Base-by-base conservation (phyloP, 1,140 invertebrate species). In the Ostrea denselamellosa region DNA sequence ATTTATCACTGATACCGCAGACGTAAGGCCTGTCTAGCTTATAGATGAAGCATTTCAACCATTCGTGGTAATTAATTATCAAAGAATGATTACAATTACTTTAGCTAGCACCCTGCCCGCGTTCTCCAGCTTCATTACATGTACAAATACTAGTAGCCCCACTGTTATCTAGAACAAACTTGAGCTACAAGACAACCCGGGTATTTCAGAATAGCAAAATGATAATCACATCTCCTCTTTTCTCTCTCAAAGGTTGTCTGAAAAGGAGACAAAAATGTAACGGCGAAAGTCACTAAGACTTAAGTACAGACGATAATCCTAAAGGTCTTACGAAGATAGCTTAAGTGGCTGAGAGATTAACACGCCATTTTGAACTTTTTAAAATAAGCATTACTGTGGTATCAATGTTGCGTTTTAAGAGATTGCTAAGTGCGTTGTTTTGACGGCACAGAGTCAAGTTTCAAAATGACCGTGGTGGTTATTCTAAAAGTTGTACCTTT, bases 281-380 rank as follows among this genome's bases (percentile, higher is more conserved):
- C 68, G 68, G 68, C 10, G 68, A 77, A 77, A 77, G 68, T 77
- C 68, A 25, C 68, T 77, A 77, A 77, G 22, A 28, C 68, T 77
- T 77, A 34, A 77, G 68, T 22, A 77, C 68, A 77, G 25, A 77
- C 25, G 68, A 77, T 77, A 77, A 77, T 77, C 68, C 68, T 5
- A 12, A 25, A 77, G 68, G 68, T 77, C 68, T 34, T 77, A 77
- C 68, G 28, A 77, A 28, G 68, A 77, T 77, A 77, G 68, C 25
- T 34, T 77, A 77, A 77, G 68, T 77, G 68, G 25, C 68, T 25
- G 68, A 10, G 28, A 77, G 68, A 77, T 77, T 77, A 77, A 77
- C 68, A 77, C 68, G 68, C 68, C 68, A 77, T 77, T 77, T 77
- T 77, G 68, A 77, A 77, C 68, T 77, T 77, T 77, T 77, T 25